Evolutionary conservation across 2,797 vertebrate genomes (phyloP), one percentile per base, ranked within the genome.

Genomic region (Triplophysa bombifrons): DNA sequence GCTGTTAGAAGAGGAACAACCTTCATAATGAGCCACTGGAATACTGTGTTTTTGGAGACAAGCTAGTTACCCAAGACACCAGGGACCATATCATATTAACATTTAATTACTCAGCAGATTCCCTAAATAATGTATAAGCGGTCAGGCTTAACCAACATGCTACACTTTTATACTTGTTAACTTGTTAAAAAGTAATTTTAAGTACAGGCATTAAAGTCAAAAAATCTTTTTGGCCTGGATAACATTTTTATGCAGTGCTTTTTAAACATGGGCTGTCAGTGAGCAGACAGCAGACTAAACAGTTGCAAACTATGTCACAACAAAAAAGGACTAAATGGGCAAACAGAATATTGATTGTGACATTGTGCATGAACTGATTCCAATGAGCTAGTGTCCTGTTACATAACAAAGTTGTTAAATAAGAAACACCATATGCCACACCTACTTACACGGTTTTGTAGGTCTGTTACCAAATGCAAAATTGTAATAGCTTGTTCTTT

Each of bases 21-120:
- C n/a, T 48, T 48, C 3, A 14, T 48, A 12, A 46, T 46, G 9
- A 46, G 44, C 12, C 44, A 13, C 46, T 48, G 46, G 11, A 48
- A 48, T 48, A 48, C 11, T 6, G 46, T 13, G 46, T 17, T 51
- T 72, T 79, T 48, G 34, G 38, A 58, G 25, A 56, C 17, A 64
- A 38, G 61, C 71, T 78, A 51, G 67, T 67, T 67, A 41, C 82
- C 51, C 75, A 81, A 48, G 72, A 86, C 74, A 85, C 88, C 85
- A 85, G 85, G 76, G 79, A 84, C 84, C 44, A 68, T 85, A 83
- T 83, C 85, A 81, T 86, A 92, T 93, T 91, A 93, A 93, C 87
- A 91, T 93, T 93, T 92, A 91, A 93, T 93, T 92, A 90, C 88
- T 82, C 87, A 86, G 89, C 87, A 88, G 86, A 88, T 82, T 86